These are phyloP conservation scores for Melanotaenia nigrans DNA, from an alignment of 2,797 vertebrate genomes.

Conservation along the genomic window DNA sequence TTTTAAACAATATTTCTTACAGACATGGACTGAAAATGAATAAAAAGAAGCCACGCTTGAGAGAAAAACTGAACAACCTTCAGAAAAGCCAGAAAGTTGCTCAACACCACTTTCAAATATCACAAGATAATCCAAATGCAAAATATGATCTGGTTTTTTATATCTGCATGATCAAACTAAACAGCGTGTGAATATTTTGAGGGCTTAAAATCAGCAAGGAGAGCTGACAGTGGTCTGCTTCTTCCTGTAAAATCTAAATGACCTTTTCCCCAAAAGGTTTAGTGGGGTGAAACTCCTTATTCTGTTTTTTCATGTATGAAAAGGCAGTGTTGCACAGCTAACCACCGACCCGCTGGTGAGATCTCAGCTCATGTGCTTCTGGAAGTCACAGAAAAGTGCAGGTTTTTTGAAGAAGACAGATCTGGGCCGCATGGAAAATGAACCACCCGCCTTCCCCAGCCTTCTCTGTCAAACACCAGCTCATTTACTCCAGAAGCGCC, in stretches of 20 bases:
- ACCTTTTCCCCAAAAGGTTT: not conserved
- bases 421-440: slow-evolving; percentile 38
- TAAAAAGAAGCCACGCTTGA: not conserved
- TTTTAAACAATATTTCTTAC: not conserved
- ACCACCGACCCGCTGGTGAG: slow-evolving; percentile 6
- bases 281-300: not conserved
- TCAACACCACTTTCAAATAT: not conserved
- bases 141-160: not conserved
- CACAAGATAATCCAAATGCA: not conserved
- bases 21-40: not conserved
- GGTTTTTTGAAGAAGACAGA: slow-evolving; percentile 27
- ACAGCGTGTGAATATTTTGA: not conserved
- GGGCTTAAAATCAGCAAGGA: not conserved
- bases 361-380: slow-evolving; percentile 27
- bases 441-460: slow-evolving; percentile 4
- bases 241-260: not conserved
- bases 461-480: slow-evolving; percentile 51
- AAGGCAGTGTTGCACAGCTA: slow-evolving; percentile 30
- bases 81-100: not conserved
- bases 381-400: slow-evolving; percentile 22
- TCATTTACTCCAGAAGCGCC: slow-evolving; percentile 59
- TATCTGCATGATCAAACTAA: not conserved
- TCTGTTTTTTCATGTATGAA: slow-evolving; percentile 2
- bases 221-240: not conserved
- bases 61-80: no score